Percentiles rank a stretch among this genome's conserved stretches.
These are phyloP conservation scores for Saxidomus purpurata DNA, from an alignment of 1,140 invertebrate species.

Conservation along the genomic window DNA sequence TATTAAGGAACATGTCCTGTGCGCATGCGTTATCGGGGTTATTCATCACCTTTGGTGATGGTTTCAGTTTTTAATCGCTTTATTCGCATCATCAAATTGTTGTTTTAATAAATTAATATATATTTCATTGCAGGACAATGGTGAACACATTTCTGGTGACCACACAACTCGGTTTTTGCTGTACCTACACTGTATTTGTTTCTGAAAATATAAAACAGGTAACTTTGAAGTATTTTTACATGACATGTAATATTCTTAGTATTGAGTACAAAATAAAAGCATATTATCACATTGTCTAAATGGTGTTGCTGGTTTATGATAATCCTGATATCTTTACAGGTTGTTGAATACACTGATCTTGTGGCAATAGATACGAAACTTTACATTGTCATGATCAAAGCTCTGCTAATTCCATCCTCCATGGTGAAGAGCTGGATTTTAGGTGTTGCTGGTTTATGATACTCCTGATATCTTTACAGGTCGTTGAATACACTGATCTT, in stretches of 20 bases:
- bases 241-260: too few species aligned
- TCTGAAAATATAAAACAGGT: conserved; percentile 89
- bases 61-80: too few species aligned
- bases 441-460: too few species aligned
- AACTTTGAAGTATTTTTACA: neutral
- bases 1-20: too few species aligned
- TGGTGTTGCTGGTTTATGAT: too few species aligned
- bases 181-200: conserved; percentile 98
- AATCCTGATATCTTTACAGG: conserved; percentile 61
- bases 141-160: conserved; percentile 92
- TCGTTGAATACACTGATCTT: conserved; percentile 57
- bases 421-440: conserved; percentile 92
- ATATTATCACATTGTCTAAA: too few species aligned
- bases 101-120: too few species aligned
- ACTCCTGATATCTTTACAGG: conserved; percentile 70
- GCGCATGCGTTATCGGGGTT: too few species aligned
- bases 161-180: conserved; percentile 98
- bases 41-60: too few species aligned
- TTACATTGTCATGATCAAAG: conserved; percentile 75
- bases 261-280: too few species aligned
- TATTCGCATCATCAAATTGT: too few species aligned
- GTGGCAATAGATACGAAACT: conserved; percentile 65
- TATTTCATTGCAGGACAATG: conserved; percentile 73
- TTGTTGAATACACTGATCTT: conserved; percentile 55
- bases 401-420: conserved; percentile 79